phyloP scores from a whole-genome alignment of 2,797 vertebrate genomes.

The Eulemur mongoz region DNA sequence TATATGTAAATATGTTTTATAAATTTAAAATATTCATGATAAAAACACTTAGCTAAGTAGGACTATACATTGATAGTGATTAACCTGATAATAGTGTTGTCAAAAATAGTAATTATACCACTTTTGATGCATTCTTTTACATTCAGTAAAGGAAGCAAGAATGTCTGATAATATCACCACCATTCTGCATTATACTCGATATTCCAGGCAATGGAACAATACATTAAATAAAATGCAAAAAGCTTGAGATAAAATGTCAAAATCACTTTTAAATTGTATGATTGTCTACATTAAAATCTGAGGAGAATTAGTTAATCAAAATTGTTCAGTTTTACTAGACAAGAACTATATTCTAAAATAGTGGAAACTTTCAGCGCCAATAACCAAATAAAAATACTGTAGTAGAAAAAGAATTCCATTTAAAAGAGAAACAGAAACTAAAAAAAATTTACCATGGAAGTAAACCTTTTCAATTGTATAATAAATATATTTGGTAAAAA shows the following conservation, averaged over 20 bases:
- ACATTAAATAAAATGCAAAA: neutral
- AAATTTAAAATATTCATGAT: neutral
- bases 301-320: neutral
- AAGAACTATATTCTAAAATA: neutral
- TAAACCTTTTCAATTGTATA: neutral
- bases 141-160: neutral
- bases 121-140: neutral
- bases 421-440: neutral
- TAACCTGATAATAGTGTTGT: neutral
- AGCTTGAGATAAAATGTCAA: neutral
- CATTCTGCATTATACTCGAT: neutral
- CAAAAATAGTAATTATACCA: neutral
- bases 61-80: neutral
- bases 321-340: neutral
- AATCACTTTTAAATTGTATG: neutral
- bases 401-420: neutral
- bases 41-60: neutral
- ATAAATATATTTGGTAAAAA: neutral
- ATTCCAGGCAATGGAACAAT: neutral
- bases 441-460: neutral
- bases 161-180: neutral
- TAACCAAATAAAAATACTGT: neutral
- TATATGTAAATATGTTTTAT: neutral
- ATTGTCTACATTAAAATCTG: neutral
- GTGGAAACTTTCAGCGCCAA: neutral